Evolutionary conservation across 2,797 vertebrate genomes (phyloP), one percentile per base, ranked within the genome.

Genomic region (Danio albolineatus): DNA sequence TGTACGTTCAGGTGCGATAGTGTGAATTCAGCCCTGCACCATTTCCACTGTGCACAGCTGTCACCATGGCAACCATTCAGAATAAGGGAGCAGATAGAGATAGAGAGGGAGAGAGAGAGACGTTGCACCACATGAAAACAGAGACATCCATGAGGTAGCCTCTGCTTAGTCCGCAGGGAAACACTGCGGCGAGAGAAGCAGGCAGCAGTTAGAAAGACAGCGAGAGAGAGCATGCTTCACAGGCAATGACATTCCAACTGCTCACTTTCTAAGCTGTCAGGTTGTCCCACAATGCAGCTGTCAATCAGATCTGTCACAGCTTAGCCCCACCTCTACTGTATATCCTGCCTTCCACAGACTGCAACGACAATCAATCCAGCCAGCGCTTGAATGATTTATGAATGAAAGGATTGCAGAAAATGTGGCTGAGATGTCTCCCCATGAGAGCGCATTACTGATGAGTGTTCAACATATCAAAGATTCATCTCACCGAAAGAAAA

Each of bases 11-110:
- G 89, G 89, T 89, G 86, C 91, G 90, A 84, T 90, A 85, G 87
- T 83, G 89, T 83, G 89, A 87, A 91, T 90, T 86, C 62, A 13
- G 88, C 90, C 89, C 89, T 90, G 91, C 92, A 88, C 92, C 85
- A 89, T 93, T 94, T 91, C 89, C 74, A 86, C 92, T 92, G 92
- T 90, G 86, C 91, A 91, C 89, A 90, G 90, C 90, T 90, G 91
- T 94, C 92, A 87, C 93, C 91, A 94, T 95, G 92, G 92, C 82
- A 94, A 94, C 93, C 91, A 61, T 92, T 91, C 91, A 92, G 91
- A 91, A 91, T 88, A 89, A 91, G 87, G 78, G 74, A 86, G 85
- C 84, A 78, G 72, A 81, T 62, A 67, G 43, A 73, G 74, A 73
- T 41, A 79, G 49, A 61, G 65, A 28, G 1, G 28, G 28, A 28